Evolutionary conservation across 2,797 vertebrate genomes (phyloP).

Genomic region (Macropodus opercularis): DNA sequence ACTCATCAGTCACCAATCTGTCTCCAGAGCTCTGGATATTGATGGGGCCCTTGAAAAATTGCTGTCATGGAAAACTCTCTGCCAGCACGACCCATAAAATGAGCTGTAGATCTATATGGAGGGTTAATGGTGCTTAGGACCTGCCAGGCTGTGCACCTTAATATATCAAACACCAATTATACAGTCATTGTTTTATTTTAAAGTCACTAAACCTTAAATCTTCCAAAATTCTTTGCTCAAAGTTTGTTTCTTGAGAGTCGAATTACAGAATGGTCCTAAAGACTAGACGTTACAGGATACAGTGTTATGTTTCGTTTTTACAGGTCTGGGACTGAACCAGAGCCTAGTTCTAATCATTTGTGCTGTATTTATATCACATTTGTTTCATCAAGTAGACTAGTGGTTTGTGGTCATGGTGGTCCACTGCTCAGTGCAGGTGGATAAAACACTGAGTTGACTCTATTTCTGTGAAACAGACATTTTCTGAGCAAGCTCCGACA

Average conservation of each 20-base stretch:
- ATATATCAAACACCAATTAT: constrained; percentile 72
- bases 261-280: constrained; percentile 5
- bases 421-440: not conserved
- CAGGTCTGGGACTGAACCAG: not conserved
- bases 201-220: constrained; percentile 30
- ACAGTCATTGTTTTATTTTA: constrained; percentile 26
- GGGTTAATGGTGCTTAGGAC: constrained; percentile 73
- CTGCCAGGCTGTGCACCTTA: constrained; percentile 35
- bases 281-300: not conserved
- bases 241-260: not conserved
- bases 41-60: constrained; percentile 72
- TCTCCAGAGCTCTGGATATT: constrained; percentile 69
- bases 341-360: not conserved
- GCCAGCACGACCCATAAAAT: constrained; percentile 70
- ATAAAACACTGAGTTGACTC: constrained; percentile 33
- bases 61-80: constrained; percentile 64
- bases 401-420: not conserved
- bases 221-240: not conserved
- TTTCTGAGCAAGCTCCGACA: constrained; percentile 23
- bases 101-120: constrained; percentile 60
- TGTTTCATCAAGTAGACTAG: not conserved
- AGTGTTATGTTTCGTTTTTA: not conserved
- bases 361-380: constrained; percentile 15
- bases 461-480: constrained; percentile 24
- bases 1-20: constrained; percentile 67